phyloP scores from a whole-genome alignment of 2,888 invertebrate species.

The Folsomia candida region DNA sequence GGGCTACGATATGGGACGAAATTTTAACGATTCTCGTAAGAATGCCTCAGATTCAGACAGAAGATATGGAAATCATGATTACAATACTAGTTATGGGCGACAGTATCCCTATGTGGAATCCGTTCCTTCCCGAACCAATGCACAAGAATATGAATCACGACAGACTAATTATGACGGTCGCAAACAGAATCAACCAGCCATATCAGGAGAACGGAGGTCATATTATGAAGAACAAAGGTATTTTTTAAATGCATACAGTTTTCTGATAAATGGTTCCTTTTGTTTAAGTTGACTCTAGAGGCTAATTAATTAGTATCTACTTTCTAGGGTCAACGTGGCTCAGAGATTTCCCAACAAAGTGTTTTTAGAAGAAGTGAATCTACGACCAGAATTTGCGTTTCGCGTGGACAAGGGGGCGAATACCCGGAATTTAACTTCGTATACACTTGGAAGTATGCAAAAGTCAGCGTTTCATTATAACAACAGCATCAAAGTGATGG shows the following conservation, averaged over 20 bases:
- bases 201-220: not conserved
- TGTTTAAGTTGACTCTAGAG: not conserved
- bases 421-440: conserved; percentile 11
- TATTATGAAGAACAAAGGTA: conserved; percentile 36
- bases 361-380: conserved; percentile 44
- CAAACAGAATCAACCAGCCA: not conserved
- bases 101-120: too few species aligned
- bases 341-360: conserved; percentile 33
- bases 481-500: conserved; percentile 27
- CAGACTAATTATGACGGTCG: not conserved
- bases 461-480: conserved; percentile 20
- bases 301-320: too few species aligned
- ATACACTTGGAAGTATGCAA: conserved; percentile 28
- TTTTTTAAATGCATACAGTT: not conserved
- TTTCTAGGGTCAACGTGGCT: conserved; percentile 30
- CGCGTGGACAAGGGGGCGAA: conserved; percentile 37
- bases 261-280: not conserved
- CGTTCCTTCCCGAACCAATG: too few species aligned
- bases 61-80: not conserved
- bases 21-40: too few species aligned
- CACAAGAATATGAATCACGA: not conserved
- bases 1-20: conserved; percentile 15
- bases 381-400: conserved; percentile 42
- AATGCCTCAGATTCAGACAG: too few species aligned
- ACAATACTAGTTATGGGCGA: not conserved